Percentiles rank a stretch among this genome's conserved stretches.
Conservation (phyloP, 2,113 vertebrate species). For the Scolopax mira region DNA sequence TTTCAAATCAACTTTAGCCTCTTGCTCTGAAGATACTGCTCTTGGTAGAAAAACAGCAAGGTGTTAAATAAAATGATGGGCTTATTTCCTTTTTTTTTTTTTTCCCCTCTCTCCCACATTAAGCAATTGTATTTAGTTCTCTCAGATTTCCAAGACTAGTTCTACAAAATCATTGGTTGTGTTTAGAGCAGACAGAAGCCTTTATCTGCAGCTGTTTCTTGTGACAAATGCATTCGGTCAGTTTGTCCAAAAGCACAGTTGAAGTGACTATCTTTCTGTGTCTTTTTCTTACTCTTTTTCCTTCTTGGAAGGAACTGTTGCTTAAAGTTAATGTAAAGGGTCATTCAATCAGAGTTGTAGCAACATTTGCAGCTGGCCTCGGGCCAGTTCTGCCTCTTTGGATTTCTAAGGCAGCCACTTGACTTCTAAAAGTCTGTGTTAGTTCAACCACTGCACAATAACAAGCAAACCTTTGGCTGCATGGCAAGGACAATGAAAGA, state of each 20-base stretch:
- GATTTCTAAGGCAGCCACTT: conserved; percentile 33
- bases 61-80: background rate
- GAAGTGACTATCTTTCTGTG: background rate
- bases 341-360: background rate
- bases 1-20: background rate
- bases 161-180: background rate
- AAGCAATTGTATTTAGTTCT: background rate
- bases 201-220: background rate
- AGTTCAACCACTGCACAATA: background rate
- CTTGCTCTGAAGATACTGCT: background rate
- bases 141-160: background rate
- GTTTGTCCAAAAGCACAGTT: conserved; percentile 10
- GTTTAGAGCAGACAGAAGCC: background rate
- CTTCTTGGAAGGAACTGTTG: conserved; percentile 39
- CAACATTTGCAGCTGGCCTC: conserved; percentile 9
- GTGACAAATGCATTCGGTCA: background rate
- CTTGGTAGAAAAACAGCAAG: background rate
- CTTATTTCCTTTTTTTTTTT: rapidly evolving
- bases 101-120: background rate
- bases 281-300: background rate
- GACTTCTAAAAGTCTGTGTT: background rate
- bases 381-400: conserved; percentile 31
- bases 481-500: background rate
- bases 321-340: conserved; percentile 31
- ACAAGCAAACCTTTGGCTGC: background rate